Base-by-base conservation (phyloP, 2,113 vertebrate genomes). In the Cichladusa arquata region DNA sequence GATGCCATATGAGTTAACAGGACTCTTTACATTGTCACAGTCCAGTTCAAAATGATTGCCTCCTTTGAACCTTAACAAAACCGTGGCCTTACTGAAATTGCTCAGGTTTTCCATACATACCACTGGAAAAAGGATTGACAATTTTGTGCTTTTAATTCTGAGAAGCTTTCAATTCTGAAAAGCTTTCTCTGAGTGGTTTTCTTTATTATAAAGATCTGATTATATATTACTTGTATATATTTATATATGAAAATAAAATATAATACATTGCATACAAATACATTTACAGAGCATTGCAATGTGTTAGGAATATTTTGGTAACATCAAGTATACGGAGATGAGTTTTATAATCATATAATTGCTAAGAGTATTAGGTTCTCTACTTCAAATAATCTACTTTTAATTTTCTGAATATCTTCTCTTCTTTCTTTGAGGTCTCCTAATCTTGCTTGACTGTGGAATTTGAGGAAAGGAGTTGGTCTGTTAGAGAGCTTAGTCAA, bases 331-430 rank as follows among this genome's bases (percentile, higher is more conserved):
- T 82, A 87, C 28, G 64, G 81, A 85, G 36, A 87, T 79, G 14
- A 73, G 62, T 80, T 92, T 84, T 85, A 25, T 60, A 48, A 88
- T 80, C 19, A 19, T 58, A 29, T 38, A 64, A 61, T 64, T 88
- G 12, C 54, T 88, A 61, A 65, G 23, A 40, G 7, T 76, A 58
- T 69, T 86, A 65, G 11, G 51, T 76, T 58, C 6, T 74, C 54
- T 85, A 38, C 25, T 92, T 80, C 56, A 7, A 69, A 1, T 85
- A 36, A 33, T 88, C 25, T 93, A 12, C 51, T 71, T 88, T 91
- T 77, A 65, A 45, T 95, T 97, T 96, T 83, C 28, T 85, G 53
- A 14, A 25, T 77, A 15, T 88, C 92, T 96, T 40, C 48, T 95
- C 53, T 90, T 74, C 31, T 79, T 93, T 96, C 26, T 66, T 95